Evolutionary conservation across 2,888 invertebrate species (phyloP).

Genomic region (Ariolimax columbianus): DNA sequence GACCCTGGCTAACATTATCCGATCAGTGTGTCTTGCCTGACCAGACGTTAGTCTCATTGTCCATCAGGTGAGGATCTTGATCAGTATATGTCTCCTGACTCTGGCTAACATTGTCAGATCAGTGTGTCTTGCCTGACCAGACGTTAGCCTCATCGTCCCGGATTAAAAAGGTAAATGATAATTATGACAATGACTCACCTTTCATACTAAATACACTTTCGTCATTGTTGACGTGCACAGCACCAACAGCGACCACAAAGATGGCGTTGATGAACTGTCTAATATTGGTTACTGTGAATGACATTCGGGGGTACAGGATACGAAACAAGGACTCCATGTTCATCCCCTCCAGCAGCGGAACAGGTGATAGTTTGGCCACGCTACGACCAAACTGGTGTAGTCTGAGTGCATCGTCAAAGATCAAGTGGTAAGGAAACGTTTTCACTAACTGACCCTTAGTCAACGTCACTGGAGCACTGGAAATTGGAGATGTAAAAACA

Average conservation of each 20-base stretch:
- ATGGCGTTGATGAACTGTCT: constrained; percentile 72
- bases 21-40: no score
- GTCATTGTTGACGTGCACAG: neutral
- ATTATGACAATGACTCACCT: no score
- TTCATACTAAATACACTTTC: constrained; percentile 34
- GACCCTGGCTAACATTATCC: no score
- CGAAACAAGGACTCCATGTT: constrained; percentile 62
- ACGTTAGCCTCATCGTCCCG: no score
- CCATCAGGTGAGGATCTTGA: no score
- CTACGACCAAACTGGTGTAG: constrained; percentile 67
- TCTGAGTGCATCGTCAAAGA: constrained; percentile 68
- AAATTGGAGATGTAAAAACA: neutral
- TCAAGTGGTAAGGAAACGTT: constrained; percentile 73
- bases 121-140: no score
- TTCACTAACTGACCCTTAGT: constrained; percentile 67
- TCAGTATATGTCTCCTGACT: no score
- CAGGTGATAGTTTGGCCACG: constrained; percentile 40
- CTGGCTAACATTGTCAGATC: no score
- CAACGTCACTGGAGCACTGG: constrained; percentile 53
- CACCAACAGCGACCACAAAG: constrained; percentile 63
- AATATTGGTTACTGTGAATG: constrained; percentile 68
- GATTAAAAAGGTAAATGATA: no score
- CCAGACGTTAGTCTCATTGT: no score
- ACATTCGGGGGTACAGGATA: constrained; percentile 71
- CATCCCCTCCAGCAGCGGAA: constrained; percentile 51